phyloP scores from a whole-genome alignment of 2,888 invertebrate species.

The Macrosiphum euphorbiae region DNA sequence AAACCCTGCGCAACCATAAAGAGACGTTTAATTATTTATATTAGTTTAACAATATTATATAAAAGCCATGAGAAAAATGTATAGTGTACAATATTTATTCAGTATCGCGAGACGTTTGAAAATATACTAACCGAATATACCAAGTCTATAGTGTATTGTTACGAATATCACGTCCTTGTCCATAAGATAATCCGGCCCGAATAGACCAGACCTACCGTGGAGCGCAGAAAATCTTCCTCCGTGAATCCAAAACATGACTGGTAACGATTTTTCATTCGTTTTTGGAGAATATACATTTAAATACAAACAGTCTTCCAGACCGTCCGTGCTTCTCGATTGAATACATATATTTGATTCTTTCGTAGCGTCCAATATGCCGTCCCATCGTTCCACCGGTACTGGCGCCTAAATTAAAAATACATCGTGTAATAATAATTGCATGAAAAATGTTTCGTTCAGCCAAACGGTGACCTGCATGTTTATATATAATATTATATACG shows the following conservation, averaged over 20 bases:
- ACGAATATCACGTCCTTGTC: slow-evolving; percentile 73
- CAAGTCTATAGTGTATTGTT: slow-evolving; percentile 70
- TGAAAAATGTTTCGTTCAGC: not conserved
- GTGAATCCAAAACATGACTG: slow-evolving; percentile 72
- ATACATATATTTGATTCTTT: slow-evolving; percentile 70
- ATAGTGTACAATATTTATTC: not conserved
- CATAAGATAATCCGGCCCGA: slow-evolving; percentile 76
- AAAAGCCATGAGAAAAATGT: not conserved
- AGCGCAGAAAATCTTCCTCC: slow-evolving; percentile 77
- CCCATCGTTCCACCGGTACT: slow-evolving; percentile 69
- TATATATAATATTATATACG: not conserved
- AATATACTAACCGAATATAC: slow-evolving; percentile 71
- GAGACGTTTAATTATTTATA: not conserved
- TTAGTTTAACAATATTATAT: not conserved
- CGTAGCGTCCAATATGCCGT: slow-evolving; percentile 71
- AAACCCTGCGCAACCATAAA: slow-evolving; percentile 62
- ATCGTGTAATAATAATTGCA: not conserved
- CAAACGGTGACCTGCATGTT: not conserved
- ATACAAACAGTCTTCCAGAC: slow-evolving; percentile 74
- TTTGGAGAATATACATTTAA: slow-evolving; percentile 72
- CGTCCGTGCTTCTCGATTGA: slow-evolving; percentile 71
- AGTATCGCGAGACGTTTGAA: not conserved
- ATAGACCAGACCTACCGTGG: slow-evolving; percentile 69
- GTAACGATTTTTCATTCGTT: slow-evolving; percentile 66
- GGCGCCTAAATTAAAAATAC: slow-evolving; percentile 44